Evolutionary conservation across 2,113 vertebrate species (phyloP), one percentile per base, ranked within the genome.

Genomic region (Chaetodon trifascialis): DNA sequence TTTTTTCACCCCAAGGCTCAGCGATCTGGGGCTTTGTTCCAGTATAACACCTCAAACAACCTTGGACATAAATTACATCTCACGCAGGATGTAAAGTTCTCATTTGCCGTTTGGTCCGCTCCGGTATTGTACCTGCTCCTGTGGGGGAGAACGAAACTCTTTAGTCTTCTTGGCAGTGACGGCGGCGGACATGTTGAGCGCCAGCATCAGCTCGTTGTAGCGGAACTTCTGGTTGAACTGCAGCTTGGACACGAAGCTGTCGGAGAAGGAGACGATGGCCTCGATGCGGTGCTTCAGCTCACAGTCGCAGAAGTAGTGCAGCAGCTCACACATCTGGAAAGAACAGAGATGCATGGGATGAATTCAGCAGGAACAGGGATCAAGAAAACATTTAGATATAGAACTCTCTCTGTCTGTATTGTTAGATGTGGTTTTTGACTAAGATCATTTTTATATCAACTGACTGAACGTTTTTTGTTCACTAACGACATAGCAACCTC

Each of bases 261-360:
- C 98, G 0, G 98, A 97, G 89, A 99, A 99, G 0, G 97, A 97
- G 73, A 97, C 97, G 59, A 99, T 99, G 85, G 98, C 90, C 91
- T 99, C 98, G 71, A 99, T 97, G 82, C 98, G 96, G 4, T 99
- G 98, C 91, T 96, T 97, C 40, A 99, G 95, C 80, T 99, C 98
- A 76, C 98, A 99, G 94, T 99, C 98, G 69, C 98, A 99, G 95
- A 99, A 98, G 87, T 98, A 98, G 95, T 96, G 97, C 72, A 99
- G 96, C 38, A 99, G 95, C 90, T 98, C 96, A 70, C 98, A 99
- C 97, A 99, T 98, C 98, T 99, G 93, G 12, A 90, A 84, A 91
- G 7, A 91, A 54, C 3, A 66, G 55, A 73, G 16, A 38, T 10
- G 0, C 36, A 15, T 46, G 42, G 65, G 0, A 40, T 49, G 14